A percentile compares a stretch with the other conserved stretches of the same genome.
These are phyloP conservation scores for Macrotus californicus DNA, from an alignment of 2,113 vertebrate genomes.

Conservation along the genomic window DNA sequence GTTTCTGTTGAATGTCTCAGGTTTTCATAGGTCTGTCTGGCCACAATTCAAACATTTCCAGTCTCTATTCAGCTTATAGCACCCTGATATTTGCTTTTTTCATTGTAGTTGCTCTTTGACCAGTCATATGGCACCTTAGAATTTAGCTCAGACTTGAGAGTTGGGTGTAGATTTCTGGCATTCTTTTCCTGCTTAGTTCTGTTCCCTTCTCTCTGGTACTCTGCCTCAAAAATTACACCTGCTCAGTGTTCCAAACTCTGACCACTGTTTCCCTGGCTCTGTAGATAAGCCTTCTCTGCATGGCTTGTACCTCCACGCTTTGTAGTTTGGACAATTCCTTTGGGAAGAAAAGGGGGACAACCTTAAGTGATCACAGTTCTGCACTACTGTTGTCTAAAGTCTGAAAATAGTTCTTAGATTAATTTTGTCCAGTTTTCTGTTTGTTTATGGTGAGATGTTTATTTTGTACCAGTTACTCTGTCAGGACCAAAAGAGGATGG, in stretches of 20 bases:
- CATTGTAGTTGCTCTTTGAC: background rate
- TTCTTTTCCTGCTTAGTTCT: background rate
- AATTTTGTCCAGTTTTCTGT: background rate
- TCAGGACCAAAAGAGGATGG: background rate
- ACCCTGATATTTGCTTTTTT: background rate
- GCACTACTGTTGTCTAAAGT: background rate
- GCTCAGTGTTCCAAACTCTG: background rate
- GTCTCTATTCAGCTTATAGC: background rate
- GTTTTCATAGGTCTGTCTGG: background rate
- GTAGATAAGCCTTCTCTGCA: background rate
- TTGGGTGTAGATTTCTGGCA: background rate
- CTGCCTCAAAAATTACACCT: background rate
- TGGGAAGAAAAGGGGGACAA: background rate
- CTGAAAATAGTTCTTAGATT: background rate
- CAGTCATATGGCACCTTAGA: background rate
- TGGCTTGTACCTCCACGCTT: background rate
- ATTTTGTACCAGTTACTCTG: background rate
- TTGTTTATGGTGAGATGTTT: background rate
- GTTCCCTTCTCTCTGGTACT: background rate
- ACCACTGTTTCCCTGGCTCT: background rate
- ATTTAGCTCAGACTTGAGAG: background rate
- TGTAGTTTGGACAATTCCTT: background rate
- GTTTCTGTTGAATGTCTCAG: background rate
- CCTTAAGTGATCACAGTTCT: background rate
- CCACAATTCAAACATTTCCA: background rate